Base-by-base conservation (phyloP, 2,888 invertebrate species). In the Caenorhabditis japonica region DNA sequence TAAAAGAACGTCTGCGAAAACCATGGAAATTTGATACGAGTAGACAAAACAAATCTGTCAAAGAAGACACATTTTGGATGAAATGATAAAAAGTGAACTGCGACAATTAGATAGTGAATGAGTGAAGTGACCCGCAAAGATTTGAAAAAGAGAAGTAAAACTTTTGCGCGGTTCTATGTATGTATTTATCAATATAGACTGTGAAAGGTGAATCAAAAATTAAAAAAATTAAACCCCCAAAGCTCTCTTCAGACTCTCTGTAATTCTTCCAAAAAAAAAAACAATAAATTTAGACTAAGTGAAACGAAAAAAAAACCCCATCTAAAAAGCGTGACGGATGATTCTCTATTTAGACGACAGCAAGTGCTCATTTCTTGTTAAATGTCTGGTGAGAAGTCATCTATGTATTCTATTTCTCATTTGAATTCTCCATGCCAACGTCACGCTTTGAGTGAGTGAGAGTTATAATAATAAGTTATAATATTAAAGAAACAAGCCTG, bases 71-170 rank as follows among this genome's bases (percentile, higher is more conserved):
- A 64, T 55, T 62, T 49, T 19, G 44, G 64, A 53, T 39, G 56
- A 51, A 56, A 12, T 56, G 66, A 66, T 66, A 51, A 66, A 55
- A 56, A 30, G 30, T 30, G 30, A 30, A 66, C 66, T 66, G 56
- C 56, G 49, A 56, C 49, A 51, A 51, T 56, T 56, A 66, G 36
- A 30, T 44, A 62, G n/a, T n/a, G n/a, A n/a, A n/a, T n/a, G n/a
- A n/a, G n/a, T n/a, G n/a, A n/a, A n/a, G 34, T 66, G 66, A 66
- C 66, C 66, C 64, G 55, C 49, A 64, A 41, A 55, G 55, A 64
- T 55, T 55, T 10, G 55, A 64, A 64, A 15, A 43, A 39, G 44
- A 34, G 23, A 51, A 53, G 47, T 47, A 34, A 64, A 64, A 64
- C 47, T 62, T 30, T 62, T 62, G 62, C 62, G 62, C 53, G 53